Conservation (phyloP, 2,888 invertebrate genomes). For the Tenthredo livida region DNA sequence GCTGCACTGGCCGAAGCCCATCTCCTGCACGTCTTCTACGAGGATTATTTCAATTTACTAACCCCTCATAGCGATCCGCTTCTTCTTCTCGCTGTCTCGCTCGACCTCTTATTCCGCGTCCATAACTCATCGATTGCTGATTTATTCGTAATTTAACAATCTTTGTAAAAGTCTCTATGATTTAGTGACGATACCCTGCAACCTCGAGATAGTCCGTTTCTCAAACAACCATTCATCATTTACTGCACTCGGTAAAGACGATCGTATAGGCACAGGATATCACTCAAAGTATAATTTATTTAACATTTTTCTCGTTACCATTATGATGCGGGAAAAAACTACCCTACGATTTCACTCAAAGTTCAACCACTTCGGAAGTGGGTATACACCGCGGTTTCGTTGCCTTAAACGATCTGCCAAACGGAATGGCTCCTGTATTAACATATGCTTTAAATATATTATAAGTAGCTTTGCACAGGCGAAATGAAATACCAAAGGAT, state of each 20-base stretch:
- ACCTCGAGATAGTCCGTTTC: neutral
- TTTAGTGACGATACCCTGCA: constrained; percentile 42
- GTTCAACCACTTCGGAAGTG: neutral
- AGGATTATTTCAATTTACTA: constrained; percentile 76
- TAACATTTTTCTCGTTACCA: neutral
- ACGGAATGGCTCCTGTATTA: constrained; percentile 22
- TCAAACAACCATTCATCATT: constrained; percentile 13
- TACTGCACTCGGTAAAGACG: neutral
- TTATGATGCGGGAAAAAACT: neutral
- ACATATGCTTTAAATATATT: constrained; percentile 29
- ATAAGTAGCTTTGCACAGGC: neutral
- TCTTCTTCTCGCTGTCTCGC: constrained; percentile 35
- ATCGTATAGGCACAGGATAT: neutral
- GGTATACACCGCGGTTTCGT: too few relatives aligned
- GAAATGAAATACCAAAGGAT: neutral
- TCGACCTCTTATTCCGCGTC: constrained; percentile 52
- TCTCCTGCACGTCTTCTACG: constrained; percentile 33
- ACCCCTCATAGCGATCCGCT: constrained; percentile 44
- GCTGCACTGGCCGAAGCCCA: neutral
- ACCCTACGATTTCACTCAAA: neutral
- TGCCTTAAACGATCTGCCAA: constrained; percentile 8
- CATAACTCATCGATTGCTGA: constrained; percentile 58
- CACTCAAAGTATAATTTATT: neutral
- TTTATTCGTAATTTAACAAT: constrained; percentile 56
- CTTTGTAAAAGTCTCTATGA: constrained; percentile 52